Evolutionary conservation across 2,888 invertebrate genomes (phyloP).

Genomic region (Heteromyza rotundicornis): DNA sequence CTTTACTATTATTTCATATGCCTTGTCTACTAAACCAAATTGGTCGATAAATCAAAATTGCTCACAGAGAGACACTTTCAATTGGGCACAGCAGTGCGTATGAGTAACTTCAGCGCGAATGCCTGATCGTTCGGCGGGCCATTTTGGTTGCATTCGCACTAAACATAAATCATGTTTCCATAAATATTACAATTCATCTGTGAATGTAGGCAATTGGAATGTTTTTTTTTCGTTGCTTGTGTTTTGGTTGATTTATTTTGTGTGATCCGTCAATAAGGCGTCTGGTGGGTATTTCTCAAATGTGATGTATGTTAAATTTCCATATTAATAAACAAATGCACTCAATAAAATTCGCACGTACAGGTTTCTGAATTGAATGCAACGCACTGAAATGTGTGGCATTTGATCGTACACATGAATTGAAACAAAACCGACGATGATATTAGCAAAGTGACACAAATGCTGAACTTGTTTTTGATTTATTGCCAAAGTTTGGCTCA

Average conservation of each 20-base stretch:
- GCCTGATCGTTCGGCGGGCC: neutral
- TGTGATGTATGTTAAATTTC: slow-evolving; percentile 51
- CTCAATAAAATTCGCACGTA: slow-evolving; percentile 32
- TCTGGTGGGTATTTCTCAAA: no score
- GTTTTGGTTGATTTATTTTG: neutral
- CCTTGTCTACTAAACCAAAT: neutral
- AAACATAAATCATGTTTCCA: slow-evolving; percentile 54
- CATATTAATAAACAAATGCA: slow-evolving; percentile 60
- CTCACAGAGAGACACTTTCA: neutral
- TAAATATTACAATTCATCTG: slow-evolving; percentile 40
- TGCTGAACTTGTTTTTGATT: slow-evolving; percentile 53
- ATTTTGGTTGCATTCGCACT: slow-evolving; percentile 27
- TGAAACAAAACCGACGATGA: no score
- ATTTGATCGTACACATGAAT: no score
- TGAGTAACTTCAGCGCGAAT: slow-evolving; percentile 34
- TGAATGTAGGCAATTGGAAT: slow-evolving; percentile 6
- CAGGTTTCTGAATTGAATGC: neutral
- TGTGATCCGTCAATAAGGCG: neutral
- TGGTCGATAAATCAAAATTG: neutral
- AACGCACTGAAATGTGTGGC: neutral
- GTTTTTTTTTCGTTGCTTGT: slow-evolving; percentile 1
- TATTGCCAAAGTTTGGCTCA: slow-evolving; percentile 39
- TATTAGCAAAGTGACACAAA: slow-evolving; percentile 55
- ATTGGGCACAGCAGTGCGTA: slow-evolving; percentile 36
- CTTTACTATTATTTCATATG: no score